Evolutionary conservation across 2,888 invertebrate genomes (phyloP), one percentile per base, ranked within the genome.

Genomic region (Eucriotettix oculatus): DNA sequence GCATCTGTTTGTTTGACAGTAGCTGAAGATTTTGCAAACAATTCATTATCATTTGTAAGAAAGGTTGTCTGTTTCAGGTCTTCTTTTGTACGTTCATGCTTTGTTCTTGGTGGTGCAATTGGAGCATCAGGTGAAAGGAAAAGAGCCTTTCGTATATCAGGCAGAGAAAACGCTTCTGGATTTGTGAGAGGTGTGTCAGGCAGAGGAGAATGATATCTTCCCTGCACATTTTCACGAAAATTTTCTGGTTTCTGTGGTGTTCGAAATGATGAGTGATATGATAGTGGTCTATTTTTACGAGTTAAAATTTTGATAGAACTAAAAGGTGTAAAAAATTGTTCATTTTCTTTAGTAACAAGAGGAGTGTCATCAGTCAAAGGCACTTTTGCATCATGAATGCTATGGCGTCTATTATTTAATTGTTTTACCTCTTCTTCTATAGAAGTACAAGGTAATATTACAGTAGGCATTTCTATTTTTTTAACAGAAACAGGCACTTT

Each of bases 81-180:
- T 29, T 29, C 29, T 29, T 29, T 29, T 29, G 29, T 29, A 48
- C 48, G 48, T 55, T 76, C 75, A 64, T 74, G 72, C 65, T 76
- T 77, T 10, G 70, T 66, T 60, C 78, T 71, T 40, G 76, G 76
- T 1, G 79, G 79, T 65, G 71, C 73, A 65, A 78, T 78, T 17
- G 68, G 69, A 52, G 71, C 72, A 16, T 69, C 69, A 10, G 63
- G 61, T 12, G 65, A 66, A 40, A 70, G 68, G 44, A 67, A 67
- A 44, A 69, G 54, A n/a, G 71, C 73, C 64, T 70, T 72, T 65
- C 71, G 68, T 42, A 75, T 72, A 65, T 76, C 75, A 10, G 76
- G 76, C 58, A 75, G 66, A 56, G 74, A 75, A 62, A 72, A 73
- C 29, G 74, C 72, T 65, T 75, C 74, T 7, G 70, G 68, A 62